These are phyloP conservation scores for Prinia subflava DNA, from an alignment of 2,113 vertebrate genomes.

Conservation along the genomic window DNA sequence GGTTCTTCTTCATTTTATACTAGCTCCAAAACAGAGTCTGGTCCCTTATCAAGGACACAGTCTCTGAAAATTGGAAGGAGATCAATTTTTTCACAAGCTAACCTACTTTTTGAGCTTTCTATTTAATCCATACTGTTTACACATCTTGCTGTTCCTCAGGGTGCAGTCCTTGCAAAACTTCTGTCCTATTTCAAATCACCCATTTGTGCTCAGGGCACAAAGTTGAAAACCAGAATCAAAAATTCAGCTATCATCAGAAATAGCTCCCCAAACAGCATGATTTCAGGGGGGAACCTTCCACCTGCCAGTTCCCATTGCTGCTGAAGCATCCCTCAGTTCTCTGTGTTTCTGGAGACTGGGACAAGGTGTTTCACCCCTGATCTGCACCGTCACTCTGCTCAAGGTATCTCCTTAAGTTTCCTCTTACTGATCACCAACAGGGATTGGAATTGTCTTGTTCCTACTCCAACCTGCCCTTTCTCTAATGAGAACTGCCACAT, in stretches of 20 bases:
- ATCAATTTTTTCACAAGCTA: not conserved
- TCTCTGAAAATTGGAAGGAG: not conserved
- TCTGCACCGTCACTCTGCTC: not conserved
- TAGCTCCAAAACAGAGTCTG: not conserved
- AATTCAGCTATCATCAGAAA: not conserved
- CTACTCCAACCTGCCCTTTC: not conserved
- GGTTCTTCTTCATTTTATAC: not conserved
- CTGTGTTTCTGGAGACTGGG: not conserved
- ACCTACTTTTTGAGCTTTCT: not conserved
- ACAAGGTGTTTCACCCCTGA: not conserved
- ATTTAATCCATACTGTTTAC: not conserved
- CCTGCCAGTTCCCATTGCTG: not conserved
- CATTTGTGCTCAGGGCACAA: not conserved
- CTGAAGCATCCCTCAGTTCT: not conserved
- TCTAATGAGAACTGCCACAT: not conserved
- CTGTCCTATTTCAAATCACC: not conserved
- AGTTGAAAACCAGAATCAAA: not conserved
- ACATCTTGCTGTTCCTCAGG: not conserved
- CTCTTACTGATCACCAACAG: not conserved
- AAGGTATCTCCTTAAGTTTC: not conserved
- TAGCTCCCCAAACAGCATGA: accelerated
- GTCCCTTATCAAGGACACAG: not conserved
- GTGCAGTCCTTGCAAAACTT: not conserved
- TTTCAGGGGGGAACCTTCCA: not conserved
- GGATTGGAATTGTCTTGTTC: not conserved